phyloP scores from a whole-genome alignment of 2,113 vertebrate species.

The Perccottus glenii region DNA sequence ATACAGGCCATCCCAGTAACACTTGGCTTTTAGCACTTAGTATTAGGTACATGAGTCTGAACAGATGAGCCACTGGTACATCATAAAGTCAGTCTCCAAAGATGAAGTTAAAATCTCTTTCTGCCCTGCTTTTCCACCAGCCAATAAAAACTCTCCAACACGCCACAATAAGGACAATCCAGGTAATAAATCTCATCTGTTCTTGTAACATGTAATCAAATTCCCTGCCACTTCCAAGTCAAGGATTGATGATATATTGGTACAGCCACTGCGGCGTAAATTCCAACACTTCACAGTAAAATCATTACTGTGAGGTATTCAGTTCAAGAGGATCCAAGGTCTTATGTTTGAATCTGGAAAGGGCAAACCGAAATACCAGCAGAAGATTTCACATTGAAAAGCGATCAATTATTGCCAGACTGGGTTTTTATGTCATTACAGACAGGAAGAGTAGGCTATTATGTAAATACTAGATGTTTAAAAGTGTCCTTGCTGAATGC shows the following conservation, averaged over 20 bases:
- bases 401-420: neutral
- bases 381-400: neutral
- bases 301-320: neutral
- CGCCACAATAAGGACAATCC: no score
- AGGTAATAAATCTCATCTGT: neutral
- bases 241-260: neutral
- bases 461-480: no score
- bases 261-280: neutral
- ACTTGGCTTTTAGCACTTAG: no score
- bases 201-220: neutral
- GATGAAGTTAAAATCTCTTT: no score
- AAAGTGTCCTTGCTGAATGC: no score
- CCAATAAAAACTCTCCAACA: neutral
- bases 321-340: neutral
- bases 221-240: neutral
- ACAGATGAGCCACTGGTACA: no score
- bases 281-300: neutral
- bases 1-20: no score
- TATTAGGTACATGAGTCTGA: no score
- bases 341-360: neutral
- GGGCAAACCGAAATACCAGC: neutral
- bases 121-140: no score
- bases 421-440: no score
- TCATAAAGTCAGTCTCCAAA: no score
- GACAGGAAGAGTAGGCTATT: no score